Evolutionary conservation across 2,888 invertebrate species (phyloP), one percentile per base, ranked within the genome.

Genomic region (Physocephala rufipes): DNA sequence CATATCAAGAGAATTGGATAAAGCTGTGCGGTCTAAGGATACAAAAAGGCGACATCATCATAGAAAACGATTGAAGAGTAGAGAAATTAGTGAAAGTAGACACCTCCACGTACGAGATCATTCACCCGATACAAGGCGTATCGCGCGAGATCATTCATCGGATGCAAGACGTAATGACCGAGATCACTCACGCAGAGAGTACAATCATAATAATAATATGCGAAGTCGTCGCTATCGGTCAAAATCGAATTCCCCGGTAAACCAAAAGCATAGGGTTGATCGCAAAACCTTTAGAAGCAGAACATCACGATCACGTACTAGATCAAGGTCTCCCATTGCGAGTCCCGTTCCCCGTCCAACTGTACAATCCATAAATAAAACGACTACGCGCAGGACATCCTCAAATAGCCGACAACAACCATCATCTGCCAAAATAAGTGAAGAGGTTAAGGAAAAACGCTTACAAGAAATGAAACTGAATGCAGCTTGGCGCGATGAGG

Each of bases 381-480:
- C 64, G 7, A n/a, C 28, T 51, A 43, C 67, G 58, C 36, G 43
- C 9, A 66, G 4, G 26, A 5, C 58, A 16, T 19, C 55, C 55
- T n/a, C 16, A 16, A 16, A n/a, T 16, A 30, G 21, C 43, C 21
- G 12, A 2, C 15, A 43, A 47, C 45, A 21, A 24, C 3, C 26
- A 24, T 4, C 51, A 3, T 24, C 65, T 63, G 15, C 26, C 13
- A 71, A 73, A 45, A 82, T 91, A 5, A 88, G 88, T 16, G 90
- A 90, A 69, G 88, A 88, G 74, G 93, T 94, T 80, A 91, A 90
- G 77, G 92, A 95, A 81, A 88, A 87, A 71, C 89, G 90, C 55
- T 88, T 93, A 59, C 88, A 87, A 64, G 95, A 93, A 85, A 97
- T 97, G 97, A 91, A 92, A 89, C 88, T 90, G 13, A 94, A 96